Conservation (phyloP, 2,888 invertebrate genomes). For the Thysanoteuthis rhombus region DNA sequence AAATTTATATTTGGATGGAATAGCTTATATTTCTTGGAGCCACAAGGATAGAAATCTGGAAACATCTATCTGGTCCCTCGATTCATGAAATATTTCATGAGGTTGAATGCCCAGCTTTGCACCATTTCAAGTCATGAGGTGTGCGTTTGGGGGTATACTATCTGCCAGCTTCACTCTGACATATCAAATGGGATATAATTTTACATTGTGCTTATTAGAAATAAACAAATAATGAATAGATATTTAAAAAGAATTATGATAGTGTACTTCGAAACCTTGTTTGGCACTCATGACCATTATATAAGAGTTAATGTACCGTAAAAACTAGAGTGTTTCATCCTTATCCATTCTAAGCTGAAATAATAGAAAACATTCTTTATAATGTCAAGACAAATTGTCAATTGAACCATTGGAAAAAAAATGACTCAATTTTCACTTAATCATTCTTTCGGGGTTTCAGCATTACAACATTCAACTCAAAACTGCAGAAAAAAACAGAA, state of each 20-base stretch:
- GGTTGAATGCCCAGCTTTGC: background rate
- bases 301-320: no score
- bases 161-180: background rate
- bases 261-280: background rate
- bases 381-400: no score
- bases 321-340: background rate
- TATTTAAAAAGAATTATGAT: background rate
- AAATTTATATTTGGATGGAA: background rate
- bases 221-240: background rate
- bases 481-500: no score
- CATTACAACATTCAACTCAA: no score
- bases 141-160: background rate
- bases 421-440: no score
- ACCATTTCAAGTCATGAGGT: background rate
- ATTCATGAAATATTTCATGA: background rate
- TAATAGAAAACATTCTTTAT: no score
- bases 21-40: background rate
- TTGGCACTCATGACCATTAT: background rate
- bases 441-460: no score
- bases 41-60: background rate
- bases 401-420: no score
- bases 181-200: background rate
- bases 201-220: background rate
- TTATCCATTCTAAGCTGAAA: no score
- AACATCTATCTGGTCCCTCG: background rate